Evolutionary conservation across 2,797 vertebrate genomes (phyloP).

Genomic region (Eupleurogrammus muticus): DNA sequence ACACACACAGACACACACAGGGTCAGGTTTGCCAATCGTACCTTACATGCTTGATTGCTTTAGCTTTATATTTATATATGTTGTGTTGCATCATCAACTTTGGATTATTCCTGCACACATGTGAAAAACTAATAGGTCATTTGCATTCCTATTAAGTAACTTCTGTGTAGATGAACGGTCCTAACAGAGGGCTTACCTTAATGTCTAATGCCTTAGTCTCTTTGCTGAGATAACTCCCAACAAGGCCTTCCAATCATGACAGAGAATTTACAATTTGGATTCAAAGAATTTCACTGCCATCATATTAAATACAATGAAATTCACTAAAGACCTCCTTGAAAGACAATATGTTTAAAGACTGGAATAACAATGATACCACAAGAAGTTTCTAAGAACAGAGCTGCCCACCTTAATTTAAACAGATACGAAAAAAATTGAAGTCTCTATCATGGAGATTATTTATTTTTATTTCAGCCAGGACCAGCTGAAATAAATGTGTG

Average conservation of each 20-base stretch:
- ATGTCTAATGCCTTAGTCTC: conserved; percentile 27
- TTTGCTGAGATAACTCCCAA: conserved; percentile 4
- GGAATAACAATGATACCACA: too few species aligned
- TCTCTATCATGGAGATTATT: too few species aligned
- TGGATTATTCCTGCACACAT: conserved; percentile 37
- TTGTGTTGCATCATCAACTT: conserved; percentile 47
- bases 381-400: too few species aligned
- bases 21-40: conserved; percentile 43
- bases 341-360: too few species aligned
- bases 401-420: too few species aligned
- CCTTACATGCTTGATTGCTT: conserved; percentile 34
- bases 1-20: conserved; percentile 1
- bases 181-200: conserved; percentile 23
- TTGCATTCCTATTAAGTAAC: conserved; percentile 19
- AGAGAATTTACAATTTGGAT: background rate
- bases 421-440: too few species aligned
- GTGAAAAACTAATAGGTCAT: conserved; percentile 13
- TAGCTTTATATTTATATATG: conserved; percentile 22
- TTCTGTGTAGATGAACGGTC: background rate
- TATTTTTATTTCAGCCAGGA: too few species aligned
- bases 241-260: too few species aligned
- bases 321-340: too few species aligned
- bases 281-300: background rate
- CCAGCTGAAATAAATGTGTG: background rate
- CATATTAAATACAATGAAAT: too few species aligned